Base-by-base conservation (phyloP, 1,140 invertebrate genomes). In the Anoplophora glabripennis region DNA sequence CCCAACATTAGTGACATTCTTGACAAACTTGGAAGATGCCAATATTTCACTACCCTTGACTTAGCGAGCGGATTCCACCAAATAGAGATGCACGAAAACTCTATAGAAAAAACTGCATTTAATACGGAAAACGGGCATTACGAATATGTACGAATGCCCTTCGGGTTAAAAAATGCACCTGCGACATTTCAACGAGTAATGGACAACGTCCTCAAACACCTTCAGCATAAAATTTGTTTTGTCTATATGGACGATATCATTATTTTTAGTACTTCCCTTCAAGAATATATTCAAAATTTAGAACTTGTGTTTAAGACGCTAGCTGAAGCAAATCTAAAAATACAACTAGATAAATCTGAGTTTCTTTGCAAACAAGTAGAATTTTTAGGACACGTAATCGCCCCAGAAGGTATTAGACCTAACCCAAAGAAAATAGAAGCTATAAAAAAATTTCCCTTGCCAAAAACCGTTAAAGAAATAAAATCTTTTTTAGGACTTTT, bases 111-210 rank as follows among this genome's bases (percentile, higher is more conserved):
- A n/a, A n/a, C n/a, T n/a, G 21, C 21, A 28, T 28, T 28, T 28
- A 28, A 28, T 28, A 28, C 37, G 2, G 37, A 40, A 40, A 40
- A 40, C 51, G 68, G 53, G 71, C 72, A 1, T 59, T 75, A 72
- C 36, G 68, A 73, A 57, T 79, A 74, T 44, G 37, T 59, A 2
- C 41, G 73, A 38, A 75, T 78, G 72, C 73, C 75, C 3, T 77
- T 75, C 54, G 76, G 77, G 0, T 45, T 78, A 3, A 71, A 71
- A 28, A 76, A 76, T 44, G 72, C 73, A 0, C 75, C 77, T 1
- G 63, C 71, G 0, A 78, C 77, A 8, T 80, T 81, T 67, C 57
- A 44, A 64, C 9, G 67, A 66, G 33, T 65, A 60, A 53, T 71
- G 67, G 9, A 64, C 67, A 14, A 64, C 62, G 34, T 66, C 57